Evolutionary conservation across 2,113 vertebrate species (phyloP).

Genomic region (Struthio camelus): DNA sequence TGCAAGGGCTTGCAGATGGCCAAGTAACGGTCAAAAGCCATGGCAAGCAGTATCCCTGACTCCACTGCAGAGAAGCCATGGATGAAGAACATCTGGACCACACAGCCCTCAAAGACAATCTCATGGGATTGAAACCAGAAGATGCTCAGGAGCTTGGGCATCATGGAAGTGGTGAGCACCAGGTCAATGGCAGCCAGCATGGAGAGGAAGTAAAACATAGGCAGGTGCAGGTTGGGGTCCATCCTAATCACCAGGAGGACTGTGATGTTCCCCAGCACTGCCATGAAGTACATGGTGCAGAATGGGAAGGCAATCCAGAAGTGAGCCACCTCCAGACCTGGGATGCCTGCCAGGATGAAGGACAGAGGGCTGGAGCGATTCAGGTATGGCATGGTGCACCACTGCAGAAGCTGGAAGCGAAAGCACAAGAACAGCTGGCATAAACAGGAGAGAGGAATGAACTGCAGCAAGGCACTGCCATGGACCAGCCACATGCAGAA

Average conservation of each 20-base stretch:
- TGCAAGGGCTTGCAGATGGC: not conserved
- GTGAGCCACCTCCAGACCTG: conserved; percentile 2
- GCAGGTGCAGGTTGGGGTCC: not conserved
- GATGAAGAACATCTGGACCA: not conserved
- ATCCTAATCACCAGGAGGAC: not conserved
- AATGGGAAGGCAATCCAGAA: conserved; percentile 46
- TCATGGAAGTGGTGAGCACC: not conserved
- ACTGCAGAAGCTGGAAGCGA: not conserved
- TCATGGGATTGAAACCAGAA: not conserved
- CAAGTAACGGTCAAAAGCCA: not conserved
- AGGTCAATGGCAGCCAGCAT: conserved; percentile 29
- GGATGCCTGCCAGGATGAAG: conserved; percentile 26
- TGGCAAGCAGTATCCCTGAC: not conserved
- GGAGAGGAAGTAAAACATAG: conserved; percentile 35
- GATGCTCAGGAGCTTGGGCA: not conserved
- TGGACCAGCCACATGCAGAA: not conserved
- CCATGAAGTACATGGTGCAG: not conserved
- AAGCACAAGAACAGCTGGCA: not conserved
- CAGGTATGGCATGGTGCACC: not conserved
- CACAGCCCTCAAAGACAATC: not conserved
- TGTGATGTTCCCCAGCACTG: not conserved
- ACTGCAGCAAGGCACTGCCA: not conserved
- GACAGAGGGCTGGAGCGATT: not conserved
- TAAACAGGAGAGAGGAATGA: not conserved
- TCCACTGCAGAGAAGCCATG: not conserved